Conservation (phyloP, 23 tunicate species). For the Corella eumyota region DNA sequence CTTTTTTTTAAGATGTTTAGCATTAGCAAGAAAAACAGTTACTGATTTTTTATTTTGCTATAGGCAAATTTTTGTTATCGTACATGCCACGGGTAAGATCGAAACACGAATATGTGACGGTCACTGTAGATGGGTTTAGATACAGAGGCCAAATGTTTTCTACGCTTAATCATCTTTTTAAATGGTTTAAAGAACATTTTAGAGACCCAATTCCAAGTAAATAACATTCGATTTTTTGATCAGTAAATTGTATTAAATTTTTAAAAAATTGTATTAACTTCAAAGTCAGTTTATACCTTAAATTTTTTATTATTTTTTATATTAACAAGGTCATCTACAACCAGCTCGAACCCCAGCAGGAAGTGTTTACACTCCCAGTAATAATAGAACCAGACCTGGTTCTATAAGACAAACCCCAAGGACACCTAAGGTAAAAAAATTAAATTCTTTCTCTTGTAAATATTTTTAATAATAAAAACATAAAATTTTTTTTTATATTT, state of each 20-base stretch:
- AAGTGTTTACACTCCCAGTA: neutral
- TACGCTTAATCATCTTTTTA: conserved; percentile 60
- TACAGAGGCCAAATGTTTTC: conserved; percentile 77
- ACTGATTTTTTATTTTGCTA: neutral
- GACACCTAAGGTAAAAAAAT: conserved; percentile 6
- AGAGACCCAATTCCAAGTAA: conserved; percentile 78
- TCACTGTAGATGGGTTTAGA: conserved; percentile 82
- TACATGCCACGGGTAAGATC: conserved; percentile 77
- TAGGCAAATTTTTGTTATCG: conserved; percentile 91
- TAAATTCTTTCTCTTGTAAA: neutral
- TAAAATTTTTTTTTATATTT: neutral
- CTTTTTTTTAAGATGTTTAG: neutral
- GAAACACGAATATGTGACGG: conserved; percentile 96
- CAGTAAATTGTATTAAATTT: neutral
- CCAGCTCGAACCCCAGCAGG: conserved; percentile 10
- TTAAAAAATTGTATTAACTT: neutral
- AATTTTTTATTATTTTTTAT: too few relatives aligned
- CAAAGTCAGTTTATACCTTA: too few relatives aligned
- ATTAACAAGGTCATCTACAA: too few relatives aligned
- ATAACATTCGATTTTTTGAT: neutral
- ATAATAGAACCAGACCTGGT: conserved; percentile 12
- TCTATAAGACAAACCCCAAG: conserved; percentile 20
- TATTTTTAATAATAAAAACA: neutral
- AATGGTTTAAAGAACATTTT: conserved; percentile 98
- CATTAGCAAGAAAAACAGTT: too few relatives aligned